Conservation (phyloP, 2,113 vertebrate species). For the Sylvietta virens region DNA sequence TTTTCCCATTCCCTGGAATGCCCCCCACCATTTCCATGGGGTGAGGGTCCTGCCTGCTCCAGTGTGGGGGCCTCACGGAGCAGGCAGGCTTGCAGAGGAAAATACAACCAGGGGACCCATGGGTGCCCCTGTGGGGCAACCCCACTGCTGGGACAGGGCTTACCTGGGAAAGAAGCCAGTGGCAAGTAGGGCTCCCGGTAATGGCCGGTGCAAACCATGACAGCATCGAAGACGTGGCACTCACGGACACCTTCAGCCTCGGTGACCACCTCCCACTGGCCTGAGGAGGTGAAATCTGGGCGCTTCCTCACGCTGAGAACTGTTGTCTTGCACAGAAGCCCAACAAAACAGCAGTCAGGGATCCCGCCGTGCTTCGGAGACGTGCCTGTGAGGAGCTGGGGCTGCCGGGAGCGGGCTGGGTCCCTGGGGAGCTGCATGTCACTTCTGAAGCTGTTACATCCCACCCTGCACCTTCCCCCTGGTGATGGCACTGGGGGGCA, state of each 20-base stretch:
- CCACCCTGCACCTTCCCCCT: background rate
- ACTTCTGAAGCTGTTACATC: background rate
- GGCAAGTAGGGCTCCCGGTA: slow-evolving; percentile 74
- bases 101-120: background rate
- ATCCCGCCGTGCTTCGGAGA: accelerated
- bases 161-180: slow-evolving; percentile 82
- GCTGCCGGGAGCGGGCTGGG: accelerated
- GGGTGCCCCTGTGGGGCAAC: background rate
- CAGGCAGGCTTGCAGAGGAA: background rate
- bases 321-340: slow-evolving; percentile 73
- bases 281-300: slow-evolving; percentile 75
- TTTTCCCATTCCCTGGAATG: background rate
- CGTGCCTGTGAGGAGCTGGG: background rate
- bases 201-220: slow-evolving; percentile 85
- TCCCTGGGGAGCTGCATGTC: background rate
- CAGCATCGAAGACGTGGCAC: slow-evolving; percentile 78
- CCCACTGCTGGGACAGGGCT: background rate
- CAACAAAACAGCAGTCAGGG: background rate
- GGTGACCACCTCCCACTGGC: slow-evolving; percentile 88
- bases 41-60: background rate
- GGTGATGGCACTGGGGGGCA: background rate
- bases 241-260: slow-evolving; percentile 49
- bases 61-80: accelerated
- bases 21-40: accelerated
- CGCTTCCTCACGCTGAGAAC: slow-evolving; percentile 72